Base-by-base conservation (phyloP, 1,140 invertebrate genomes). In the Melitaea cinxia region DNA sequence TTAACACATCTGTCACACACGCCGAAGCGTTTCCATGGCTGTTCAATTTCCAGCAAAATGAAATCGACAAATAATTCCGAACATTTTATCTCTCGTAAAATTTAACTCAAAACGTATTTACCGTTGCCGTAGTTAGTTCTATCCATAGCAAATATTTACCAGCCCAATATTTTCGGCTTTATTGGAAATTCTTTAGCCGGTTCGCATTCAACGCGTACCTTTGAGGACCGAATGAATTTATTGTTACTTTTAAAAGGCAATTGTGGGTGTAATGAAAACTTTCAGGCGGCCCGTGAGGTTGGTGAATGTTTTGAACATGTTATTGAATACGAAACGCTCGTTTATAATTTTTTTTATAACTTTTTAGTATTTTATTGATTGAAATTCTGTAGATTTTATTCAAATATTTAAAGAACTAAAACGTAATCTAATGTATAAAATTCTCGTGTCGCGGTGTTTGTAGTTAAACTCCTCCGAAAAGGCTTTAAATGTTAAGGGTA, bases 121-220 rank as follows among this genome's bases (percentile, higher is more conserved):
- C 3, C 19, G 30, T 35, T 60, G 6, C 5, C 24, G 26, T 54
- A 33, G 26, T 54, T 54, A 57, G 37, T 57, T 45, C 24, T 52
- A 37, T 52, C 35, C 47, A 68, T 45, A 24, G 54, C 57, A 72
- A 68, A 66, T 56, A 56, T 70, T 66, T 35, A 65, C 65, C 59
- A 64, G 54, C 54, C 26, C 60, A 55, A 63, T 68, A 65, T 65
- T 70, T 67, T 68, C 59, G 56, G 60, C 47, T 67, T 65, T 73
- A 80, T 80, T 80, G 70, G 64, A 73, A 78, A 80, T 76, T 78
- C 75, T 74, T 78, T 70, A 67, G 66, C 56, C 57, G 57, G 56
- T 49, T 63, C 49, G 17, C 66, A 58, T 63, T 63, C 66, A 54
- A 37, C 69, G 63, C 63, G 59, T 66, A 70, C 73, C 75, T 80